These are phyloP conservation scores for Dromococcyx pavoninus DNA, from an alignment of 2,797 vertebrate species.

Conservation along the genomic window DNA sequence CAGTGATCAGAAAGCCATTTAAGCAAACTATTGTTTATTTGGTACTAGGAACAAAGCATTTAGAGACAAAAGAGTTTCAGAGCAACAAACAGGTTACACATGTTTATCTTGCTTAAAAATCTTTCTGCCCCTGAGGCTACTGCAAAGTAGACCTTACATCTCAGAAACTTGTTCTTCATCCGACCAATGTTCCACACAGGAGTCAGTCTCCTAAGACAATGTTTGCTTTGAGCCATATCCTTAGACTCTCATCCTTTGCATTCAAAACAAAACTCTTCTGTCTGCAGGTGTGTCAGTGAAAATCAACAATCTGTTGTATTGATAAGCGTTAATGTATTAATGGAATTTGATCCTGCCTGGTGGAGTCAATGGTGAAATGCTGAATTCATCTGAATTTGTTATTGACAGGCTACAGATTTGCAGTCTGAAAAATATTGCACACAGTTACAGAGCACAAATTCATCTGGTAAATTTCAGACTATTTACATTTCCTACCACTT, in stretches of 20 bases:
- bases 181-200: background rate
- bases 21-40: constrained; percentile 23
- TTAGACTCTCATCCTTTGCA: background rate
- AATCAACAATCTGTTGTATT: background rate
- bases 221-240: background rate
- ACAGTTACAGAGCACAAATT: background rate
- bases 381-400: background rate
- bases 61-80: constrained; percentile 15
- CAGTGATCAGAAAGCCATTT: constrained; percentile 16
- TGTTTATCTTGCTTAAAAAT: background rate
- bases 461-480: background rate
- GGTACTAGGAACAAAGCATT: background rate
- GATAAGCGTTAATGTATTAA: background rate
- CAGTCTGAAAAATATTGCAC: constrained; percentile 1
- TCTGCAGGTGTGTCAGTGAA: background rate
- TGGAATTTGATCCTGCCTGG: background rate
- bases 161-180: background rate
- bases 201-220: background rate
- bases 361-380: background rate
- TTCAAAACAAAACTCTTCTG: background rate
- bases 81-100: background rate
- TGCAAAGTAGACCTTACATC: background rate
- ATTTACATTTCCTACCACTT: background rate
- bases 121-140: background rate
- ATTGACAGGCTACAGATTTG: background rate